Evolutionary conservation across 1,140 invertebrate species (phyloP).

Genomic region (Pachypeltis micranthus): DNA sequence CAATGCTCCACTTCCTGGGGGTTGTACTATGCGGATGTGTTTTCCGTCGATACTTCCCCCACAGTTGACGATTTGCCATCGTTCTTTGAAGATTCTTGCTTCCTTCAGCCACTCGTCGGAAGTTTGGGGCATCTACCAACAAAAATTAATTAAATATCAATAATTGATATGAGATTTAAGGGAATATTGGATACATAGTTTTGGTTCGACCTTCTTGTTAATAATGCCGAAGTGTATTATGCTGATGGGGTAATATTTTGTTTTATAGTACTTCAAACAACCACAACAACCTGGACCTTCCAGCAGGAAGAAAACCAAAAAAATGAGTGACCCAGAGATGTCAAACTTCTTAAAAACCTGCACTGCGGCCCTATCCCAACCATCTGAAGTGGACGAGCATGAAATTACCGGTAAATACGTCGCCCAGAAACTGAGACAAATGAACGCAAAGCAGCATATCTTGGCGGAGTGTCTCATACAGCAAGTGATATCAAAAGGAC

Average conservation of each 20-base stretch:
- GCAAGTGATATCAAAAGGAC: background rate
- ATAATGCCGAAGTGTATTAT: background rate
- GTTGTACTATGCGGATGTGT: conserved; percentile 35
- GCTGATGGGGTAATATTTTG: background rate
- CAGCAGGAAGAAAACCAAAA: background rate
- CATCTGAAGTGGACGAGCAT: background rate
- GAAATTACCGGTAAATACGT: background rate
- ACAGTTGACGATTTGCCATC: conserved; percentile 37
- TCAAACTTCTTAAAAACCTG: background rate
- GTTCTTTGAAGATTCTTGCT: background rate
- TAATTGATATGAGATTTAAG: background rate
- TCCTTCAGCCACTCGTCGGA: background rate
- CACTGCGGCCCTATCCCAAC: background rate
- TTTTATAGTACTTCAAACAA: background rate
- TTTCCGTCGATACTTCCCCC: conserved; percentile 34
- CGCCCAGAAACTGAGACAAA: background rate
- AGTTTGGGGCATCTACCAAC: background rate
- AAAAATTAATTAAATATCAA: background rate
- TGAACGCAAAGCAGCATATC: background rate
- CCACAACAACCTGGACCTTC: background rate
- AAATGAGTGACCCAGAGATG: background rate
- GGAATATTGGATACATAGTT: no score
- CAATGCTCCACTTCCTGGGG: conserved; percentile 29
- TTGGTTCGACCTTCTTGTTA: no score
- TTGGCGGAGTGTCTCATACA: background rate